Evolutionary conservation across 2,888 invertebrate genomes (phyloP).

Genomic region (Chouioia cunea): DNA sequence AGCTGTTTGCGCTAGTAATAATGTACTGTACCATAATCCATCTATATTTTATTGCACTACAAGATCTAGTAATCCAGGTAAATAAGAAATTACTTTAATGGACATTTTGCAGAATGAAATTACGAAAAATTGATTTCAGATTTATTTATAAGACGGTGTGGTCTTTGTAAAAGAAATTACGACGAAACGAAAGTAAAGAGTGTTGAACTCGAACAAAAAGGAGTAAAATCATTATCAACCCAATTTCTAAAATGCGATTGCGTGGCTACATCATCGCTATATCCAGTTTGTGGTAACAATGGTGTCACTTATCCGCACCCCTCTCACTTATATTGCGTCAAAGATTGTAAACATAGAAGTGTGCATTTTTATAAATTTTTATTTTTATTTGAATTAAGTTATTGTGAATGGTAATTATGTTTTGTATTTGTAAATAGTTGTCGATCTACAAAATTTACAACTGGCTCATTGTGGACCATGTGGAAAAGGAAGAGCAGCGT

Average conservation of each 20-base stretch:
- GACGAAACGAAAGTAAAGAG: not conserved
- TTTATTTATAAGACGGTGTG: not conserved
- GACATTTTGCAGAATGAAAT: not conserved
- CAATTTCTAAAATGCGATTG: slow-evolving; percentile 26
- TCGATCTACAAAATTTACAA: too few species aligned
- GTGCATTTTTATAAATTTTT: too few species aligned
- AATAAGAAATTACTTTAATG: too few species aligned
- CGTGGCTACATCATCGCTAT: slow-evolving; percentile 10
- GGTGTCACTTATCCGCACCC: slow-evolving; percentile 16
- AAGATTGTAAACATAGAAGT: not conserved
- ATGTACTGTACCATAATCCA: not conserved
- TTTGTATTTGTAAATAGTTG: too few species aligned
- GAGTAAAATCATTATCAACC: slow-evolving; percentile 5
- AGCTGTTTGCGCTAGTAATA: slow-evolving; percentile 20
- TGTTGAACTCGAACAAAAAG: not conserved
- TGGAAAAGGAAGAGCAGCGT: too few species aligned
- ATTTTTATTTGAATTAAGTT: too few species aligned
- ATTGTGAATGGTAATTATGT: too few species aligned
- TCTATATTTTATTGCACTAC: not conserved
- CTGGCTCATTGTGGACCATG: too few species aligned
- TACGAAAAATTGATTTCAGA: not conserved
- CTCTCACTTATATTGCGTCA: slow-evolving; percentile 2
- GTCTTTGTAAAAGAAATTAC: not conserved
- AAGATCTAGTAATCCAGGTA: too few species aligned
- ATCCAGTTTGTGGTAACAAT: slow-evolving; percentile 22